These are phyloP conservation scores for Choristoneura rosaceana DNA, from an alignment of 2,888 invertebrate genomes.

Conservation along the genomic window DNA sequence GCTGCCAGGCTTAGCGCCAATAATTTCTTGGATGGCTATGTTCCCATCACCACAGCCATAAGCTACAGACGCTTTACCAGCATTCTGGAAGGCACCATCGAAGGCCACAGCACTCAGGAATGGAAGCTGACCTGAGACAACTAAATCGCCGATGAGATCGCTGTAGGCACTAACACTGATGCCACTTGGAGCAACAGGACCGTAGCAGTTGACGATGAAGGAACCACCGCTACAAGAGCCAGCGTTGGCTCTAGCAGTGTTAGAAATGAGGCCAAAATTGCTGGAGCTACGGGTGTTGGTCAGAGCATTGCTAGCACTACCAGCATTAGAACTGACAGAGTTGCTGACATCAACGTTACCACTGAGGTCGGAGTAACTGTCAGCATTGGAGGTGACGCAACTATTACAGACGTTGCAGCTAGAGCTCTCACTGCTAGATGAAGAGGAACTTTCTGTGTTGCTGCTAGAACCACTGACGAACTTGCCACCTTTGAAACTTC, in stretches of 20 bases:
- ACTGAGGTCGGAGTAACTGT: too few relatives aligned
- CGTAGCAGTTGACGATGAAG: conserved; percentile 12
- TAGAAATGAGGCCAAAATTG: neutral
- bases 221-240: conserved; percentile 24
- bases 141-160: conserved; percentile 47
- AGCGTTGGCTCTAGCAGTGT: neutral
- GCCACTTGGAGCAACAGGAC: conserved; percentile 42
- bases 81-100: conserved; percentile 38
- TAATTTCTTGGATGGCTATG: conserved; percentile 22
- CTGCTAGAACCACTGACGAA: neutral
- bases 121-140: conserved; percentile 57
- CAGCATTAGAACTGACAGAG: neutral
- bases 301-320: too few relatives aligned
- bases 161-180: conserved; percentile 44
- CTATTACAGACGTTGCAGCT: neutral
- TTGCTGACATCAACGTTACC: neutral
- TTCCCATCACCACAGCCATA: conserved; percentile 49
- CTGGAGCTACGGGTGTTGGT: neutral
- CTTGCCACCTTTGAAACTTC: neutral
- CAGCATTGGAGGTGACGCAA: too few relatives aligned
- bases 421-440: neutral
- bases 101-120: conserved; percentile 59
- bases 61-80: conserved; percentile 25
- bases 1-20: neutral
- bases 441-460: neutral